Percentiles rank a stretch among this genome's conserved stretches.
These are phyloP conservation scores for Dromas ardeola DNA, from an alignment of 2,113 vertebrate species.

Conservation along the genomic window DNA sequence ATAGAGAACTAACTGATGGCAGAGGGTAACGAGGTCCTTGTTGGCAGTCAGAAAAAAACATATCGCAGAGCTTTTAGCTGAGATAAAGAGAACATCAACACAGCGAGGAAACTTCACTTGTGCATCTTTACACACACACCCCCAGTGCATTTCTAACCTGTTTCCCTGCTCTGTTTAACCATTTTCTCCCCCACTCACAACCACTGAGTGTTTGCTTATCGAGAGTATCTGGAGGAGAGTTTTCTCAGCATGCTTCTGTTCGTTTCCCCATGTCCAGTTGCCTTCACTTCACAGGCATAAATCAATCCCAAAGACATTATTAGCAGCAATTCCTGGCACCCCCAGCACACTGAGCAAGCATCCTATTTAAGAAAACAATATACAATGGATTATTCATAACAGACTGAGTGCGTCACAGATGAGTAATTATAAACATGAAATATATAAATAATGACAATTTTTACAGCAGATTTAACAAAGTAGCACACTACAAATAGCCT, in stretches of 20 bases:
- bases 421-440: slow-evolving; percentile 55
- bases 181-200: background rate
- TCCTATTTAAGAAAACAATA: slow-evolving; percentile 19
- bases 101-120: background rate
- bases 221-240: background rate
- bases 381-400: slow-evolving; percentile 58
- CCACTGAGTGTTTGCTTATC: background rate
- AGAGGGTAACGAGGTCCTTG: background rate
- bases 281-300: background rate
- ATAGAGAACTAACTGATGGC: background rate
- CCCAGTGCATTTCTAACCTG: background rate
- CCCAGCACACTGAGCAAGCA: background rate
- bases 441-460: slow-evolving; percentile 46
- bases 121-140: background rate
- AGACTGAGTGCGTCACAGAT: slow-evolving; percentile 30
- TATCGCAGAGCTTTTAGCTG: background rate
- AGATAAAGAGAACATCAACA: background rate
- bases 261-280: background rate
- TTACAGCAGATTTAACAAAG: slow-evolving; percentile 35
- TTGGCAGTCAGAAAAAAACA: background rate
- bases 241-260: background rate
- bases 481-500: slow-evolving; percentile 16
- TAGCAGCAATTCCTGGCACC: background rate
- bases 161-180: background rate
- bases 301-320: background rate